Evolutionary conservation across 2,888 invertebrate species (phyloP).

Genomic region (Cantharis flavilabris): DNA sequence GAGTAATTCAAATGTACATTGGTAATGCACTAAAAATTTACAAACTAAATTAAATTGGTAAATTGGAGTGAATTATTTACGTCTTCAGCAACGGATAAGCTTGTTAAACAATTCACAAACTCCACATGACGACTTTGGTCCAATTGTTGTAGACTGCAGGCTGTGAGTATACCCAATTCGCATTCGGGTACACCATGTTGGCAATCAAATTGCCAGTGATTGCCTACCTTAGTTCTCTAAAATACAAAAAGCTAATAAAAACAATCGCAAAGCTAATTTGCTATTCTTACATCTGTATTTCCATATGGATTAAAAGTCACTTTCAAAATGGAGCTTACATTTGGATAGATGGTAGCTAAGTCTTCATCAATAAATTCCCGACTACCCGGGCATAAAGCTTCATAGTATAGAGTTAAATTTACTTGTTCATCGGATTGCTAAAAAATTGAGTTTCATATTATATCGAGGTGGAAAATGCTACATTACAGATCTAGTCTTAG

Average conservation of each 20-base stretch:
- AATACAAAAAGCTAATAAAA: too few relatives aligned
- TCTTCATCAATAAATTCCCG: conserved; percentile 54
- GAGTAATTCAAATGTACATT: background rate
- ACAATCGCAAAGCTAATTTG: too few relatives aligned
- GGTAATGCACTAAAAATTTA: background rate
- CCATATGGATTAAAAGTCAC: conserved; percentile 58
- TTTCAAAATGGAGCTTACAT: conserved; percentile 10
- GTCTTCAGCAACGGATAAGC: background rate
- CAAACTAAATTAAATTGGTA: background rate
- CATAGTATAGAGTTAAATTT: conserved; percentile 56
- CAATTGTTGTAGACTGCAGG: background rate
- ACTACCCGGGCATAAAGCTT: conserved; percentile 60
- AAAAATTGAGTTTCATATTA: background rate
- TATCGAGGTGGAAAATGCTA: too few relatives aligned
- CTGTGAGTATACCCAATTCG: conserved; percentile 49
- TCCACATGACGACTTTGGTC: background rate
- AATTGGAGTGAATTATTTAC: background rate
- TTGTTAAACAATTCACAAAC: background rate
- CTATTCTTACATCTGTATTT: conserved; percentile 53
- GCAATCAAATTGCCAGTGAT: conserved; percentile 50
- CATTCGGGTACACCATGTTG: conserved; percentile 59
- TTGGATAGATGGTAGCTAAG: conserved; percentile 47
- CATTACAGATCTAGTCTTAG: too few relatives aligned
- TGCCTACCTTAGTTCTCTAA: conserved; percentile 9
- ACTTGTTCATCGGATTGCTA: background rate